These are phyloP conservation scores for Patella pellucida DNA, from an alignment of 2,888 invertebrate genomes.

Conservation along the genomic window DNA sequence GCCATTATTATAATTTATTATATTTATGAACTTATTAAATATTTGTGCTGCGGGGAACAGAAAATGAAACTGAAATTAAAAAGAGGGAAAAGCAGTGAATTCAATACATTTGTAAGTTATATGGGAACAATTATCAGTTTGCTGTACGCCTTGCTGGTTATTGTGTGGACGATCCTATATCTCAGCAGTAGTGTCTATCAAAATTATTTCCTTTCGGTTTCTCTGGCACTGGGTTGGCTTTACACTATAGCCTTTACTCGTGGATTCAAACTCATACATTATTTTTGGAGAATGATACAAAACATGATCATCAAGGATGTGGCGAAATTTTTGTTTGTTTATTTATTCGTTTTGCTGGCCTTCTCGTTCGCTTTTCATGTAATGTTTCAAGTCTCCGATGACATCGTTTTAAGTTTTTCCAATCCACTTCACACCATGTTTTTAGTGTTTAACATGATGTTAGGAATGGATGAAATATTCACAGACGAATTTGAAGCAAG, in stretches of 20 bases:
- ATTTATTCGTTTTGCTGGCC: conserved; percentile 63
- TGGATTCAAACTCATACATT: conserved; percentile 65
- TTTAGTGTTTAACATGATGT: conserved; percentile 65
- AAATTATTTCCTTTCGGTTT: conserved; percentile 60
- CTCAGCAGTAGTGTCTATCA: conserved; percentile 41
- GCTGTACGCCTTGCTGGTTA: conserved; percentile 47
- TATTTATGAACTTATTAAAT: conserved; percentile 26
- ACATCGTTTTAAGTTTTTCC: conserved; percentile 42
- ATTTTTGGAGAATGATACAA: conserved; percentile 65
- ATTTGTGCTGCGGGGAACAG: conserved; percentile 32
- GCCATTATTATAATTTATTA: conserved; percentile 46
- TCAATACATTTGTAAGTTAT: conserved; percentile 28
- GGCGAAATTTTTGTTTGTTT: conserved; percentile 63
- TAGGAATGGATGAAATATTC: conserved; percentile 64
- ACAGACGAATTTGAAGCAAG: conserved; percentile 44
- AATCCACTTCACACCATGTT: conserved; percentile 59
- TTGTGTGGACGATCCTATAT: conserved; percentile 60
- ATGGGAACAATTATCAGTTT: conserved; percentile 35
- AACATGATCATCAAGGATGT: conserved; percentile 67
- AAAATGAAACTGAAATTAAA: conserved; percentile 17
- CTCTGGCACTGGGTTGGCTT: conserved; percentile 65
- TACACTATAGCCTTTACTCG: conserved; percentile 64
- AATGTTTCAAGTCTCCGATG: conserved; percentile 53
- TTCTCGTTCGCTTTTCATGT: conserved; percentile 66
- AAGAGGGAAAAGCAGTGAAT: background rate